Percentiles rank a stretch among this genome's conserved stretches.
These are phyloP conservation scores for Leptinotarsa texana DNA, from an alignment of 1,140 invertebrate genomes.

Conservation along the genomic window DNA sequence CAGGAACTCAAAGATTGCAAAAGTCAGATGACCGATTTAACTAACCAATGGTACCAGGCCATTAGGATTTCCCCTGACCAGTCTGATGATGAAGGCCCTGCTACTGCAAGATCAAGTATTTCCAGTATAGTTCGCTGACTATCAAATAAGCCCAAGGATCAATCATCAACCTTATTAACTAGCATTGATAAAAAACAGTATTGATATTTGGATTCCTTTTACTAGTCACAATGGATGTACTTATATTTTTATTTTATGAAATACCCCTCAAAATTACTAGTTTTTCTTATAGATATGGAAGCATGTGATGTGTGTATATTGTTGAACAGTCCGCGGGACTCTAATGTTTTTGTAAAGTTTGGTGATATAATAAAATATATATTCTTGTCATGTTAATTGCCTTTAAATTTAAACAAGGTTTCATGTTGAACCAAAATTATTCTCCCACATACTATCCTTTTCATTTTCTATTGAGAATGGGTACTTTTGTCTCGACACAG, in stretches of 20 bases:
- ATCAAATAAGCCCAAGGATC: constrained; percentile 17
- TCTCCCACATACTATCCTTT: no score
- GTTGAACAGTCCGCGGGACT: constrained; percentile 1
- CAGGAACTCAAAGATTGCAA: constrained; percentile 94
- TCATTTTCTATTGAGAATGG: no score
- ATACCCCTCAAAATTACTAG: background rate
- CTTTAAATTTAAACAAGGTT: background rate
- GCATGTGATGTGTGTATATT: background rate
- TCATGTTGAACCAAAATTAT: no score
- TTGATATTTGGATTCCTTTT: background rate
- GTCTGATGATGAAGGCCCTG: constrained; percentile 63
- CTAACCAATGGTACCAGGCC: constrained; percentile 96
- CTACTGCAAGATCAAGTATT: constrained; percentile 51
- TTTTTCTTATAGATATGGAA: background rate
- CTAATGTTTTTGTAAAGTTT: constrained; percentile 8
- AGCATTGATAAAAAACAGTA: constrained; percentile 1
- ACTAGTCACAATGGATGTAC: constrained; percentile 5
- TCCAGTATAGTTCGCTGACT: constrained; percentile 55
- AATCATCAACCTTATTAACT: background rate
- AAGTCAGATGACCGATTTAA: constrained; percentile 93
- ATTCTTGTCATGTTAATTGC: background rate
- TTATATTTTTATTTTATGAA: background rate
- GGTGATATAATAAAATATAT: background rate
- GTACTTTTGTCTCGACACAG: no score
- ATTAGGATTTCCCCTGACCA: constrained; percentile 81